Evolutionary conservation across 2,113 vertebrate genomes (phyloP), one percentile per base, ranked within the genome.

Genomic region (Menura novaehollandiae): DNA sequence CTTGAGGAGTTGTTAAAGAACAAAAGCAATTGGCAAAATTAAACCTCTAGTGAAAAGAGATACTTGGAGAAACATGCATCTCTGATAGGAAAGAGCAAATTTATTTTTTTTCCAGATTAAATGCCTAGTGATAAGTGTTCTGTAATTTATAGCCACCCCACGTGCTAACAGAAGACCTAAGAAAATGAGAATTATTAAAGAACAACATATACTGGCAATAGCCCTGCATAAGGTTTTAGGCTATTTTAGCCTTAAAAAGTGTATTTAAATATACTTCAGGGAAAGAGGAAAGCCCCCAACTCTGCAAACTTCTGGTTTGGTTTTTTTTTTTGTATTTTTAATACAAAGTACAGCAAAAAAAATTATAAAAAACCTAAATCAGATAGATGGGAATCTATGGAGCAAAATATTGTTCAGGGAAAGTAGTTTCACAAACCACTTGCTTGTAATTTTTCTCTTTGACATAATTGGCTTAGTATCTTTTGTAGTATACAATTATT

Each of bases 61-160:
- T 1, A 6, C 5, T 49, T 71, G 55, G 15, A 53, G 20, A 63
- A 85, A 44, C 5, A 10, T n/a, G 9, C 4, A 13, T 56, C 5
- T 60, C 27, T 80, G 63, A 15, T 86, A 64, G 27, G 32, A 67
- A 73, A 26, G 64, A 75, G 11, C 2, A 33, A 73, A n/a, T 16
- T 26, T 33, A 5, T 53, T 76, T 79, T 60, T 26, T 24, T 44
- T 37, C 46, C 14, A 17, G 15, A 17, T 47, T 35, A 15, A 59
- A 15, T 0, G 28, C 2, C 20, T 74, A 27, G 5, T 47, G 8
- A 30, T 39, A 27, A 51, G 5, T 2, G 0, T 53, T 46, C n/a
- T 46, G 26, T 52, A n/a, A 13, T 30, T 13, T 13, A 33, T 33
- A 60, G 23, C 10, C 7, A 43, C 4, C 6, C 9, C 14, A 15